Conservation (phyloP, 1,140 invertebrate species). For the Cyclargus thomasi region DNA sequence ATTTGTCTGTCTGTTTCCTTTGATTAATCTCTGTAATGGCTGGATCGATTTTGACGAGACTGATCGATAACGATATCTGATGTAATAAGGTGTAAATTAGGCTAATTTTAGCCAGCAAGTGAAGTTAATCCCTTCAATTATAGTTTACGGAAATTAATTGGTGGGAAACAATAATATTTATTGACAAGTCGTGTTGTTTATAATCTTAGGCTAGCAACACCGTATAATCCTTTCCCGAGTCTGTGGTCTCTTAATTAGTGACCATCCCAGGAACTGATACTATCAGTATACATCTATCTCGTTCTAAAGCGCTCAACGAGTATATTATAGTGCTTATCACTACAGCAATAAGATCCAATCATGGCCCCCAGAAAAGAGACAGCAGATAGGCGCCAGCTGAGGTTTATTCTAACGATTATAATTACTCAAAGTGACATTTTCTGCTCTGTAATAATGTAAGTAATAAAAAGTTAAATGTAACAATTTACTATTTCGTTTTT, state of each 20-base stretch:
- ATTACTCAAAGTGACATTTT: constrained; percentile 74
- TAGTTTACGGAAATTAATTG: not conserved
- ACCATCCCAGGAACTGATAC: constrained; percentile 52
- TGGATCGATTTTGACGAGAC: too few relatives aligned
- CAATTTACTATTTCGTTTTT: constrained; percentile 46
- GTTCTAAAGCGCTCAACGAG: constrained; percentile 18
- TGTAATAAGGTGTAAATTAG: too few relatives aligned
- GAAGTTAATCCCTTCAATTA: too few relatives aligned
- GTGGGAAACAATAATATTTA: too few relatives aligned
- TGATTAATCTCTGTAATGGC: too few relatives aligned
- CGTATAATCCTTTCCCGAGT: constrained; percentile 39
- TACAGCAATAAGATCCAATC: constrained; percentile 33
- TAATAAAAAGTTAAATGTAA: constrained; percentile 45
- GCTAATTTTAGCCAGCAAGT: too few relatives aligned
- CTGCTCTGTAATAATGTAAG: constrained; percentile 34
- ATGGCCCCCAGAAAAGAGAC: constrained; percentile 44
- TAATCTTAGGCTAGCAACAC: constrained; percentile 24
- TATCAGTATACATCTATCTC: constrained; percentile 47
- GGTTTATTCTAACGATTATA: constrained; percentile 70
- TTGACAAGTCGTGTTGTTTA: too few relatives aligned
- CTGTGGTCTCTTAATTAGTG: constrained; percentile 68
- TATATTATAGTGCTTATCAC: not conserved
- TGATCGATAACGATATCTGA: too few relatives aligned
- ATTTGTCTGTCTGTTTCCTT: too few relatives aligned
- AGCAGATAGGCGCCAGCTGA: constrained; percentile 63